Conservation (phyloP, 1,140 invertebrate genomes). For the Diorhabda elongata region DNA sequence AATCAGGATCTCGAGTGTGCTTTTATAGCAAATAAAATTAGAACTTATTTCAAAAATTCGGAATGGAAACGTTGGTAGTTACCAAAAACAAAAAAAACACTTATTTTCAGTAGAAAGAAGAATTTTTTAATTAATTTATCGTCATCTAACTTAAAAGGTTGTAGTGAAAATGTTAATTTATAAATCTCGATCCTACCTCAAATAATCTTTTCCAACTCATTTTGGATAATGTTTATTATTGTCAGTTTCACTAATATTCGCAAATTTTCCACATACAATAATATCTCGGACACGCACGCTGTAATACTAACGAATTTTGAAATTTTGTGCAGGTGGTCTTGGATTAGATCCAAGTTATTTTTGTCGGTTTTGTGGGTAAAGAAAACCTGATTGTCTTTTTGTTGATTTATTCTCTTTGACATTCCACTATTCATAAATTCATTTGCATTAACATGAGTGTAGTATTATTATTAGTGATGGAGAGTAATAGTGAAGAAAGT, state of each 20-base stretch:
- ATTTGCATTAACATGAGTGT: no score
- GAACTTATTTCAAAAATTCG: no score
- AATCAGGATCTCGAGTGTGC: no score
- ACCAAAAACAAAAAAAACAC: no score
- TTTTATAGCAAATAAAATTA: no score
- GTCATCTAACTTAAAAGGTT: no score
- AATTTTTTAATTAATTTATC: no score
- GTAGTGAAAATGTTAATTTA: neutral
- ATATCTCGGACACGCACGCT: neutral
- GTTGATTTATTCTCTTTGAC: neutral
- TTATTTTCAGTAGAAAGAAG: no score
- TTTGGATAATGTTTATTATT: slow-evolving; percentile 4
- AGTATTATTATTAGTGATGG: no score
- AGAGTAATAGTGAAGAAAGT: no score
- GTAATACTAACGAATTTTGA: slow-evolving; percentile 12
- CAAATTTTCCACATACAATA: slow-evolving; percentile 5
- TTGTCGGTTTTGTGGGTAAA: slow-evolving; percentile 3
- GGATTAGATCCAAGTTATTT: slow-evolving; percentile 16
- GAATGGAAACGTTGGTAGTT: no score
- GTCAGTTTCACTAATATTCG: neutral
- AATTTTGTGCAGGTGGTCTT: slow-evolving; percentile 17
- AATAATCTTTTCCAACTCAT: slow-evolving; percentile 14
- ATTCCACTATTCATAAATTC: no score
- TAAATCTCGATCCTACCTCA: slow-evolving; percentile 6
- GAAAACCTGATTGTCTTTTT: slow-evolving; percentile 11